These are phyloP conservation scores for Parotia lawesii DNA, from an alignment of 2,113 vertebrate genomes.

Conservation along the genomic window DNA sequence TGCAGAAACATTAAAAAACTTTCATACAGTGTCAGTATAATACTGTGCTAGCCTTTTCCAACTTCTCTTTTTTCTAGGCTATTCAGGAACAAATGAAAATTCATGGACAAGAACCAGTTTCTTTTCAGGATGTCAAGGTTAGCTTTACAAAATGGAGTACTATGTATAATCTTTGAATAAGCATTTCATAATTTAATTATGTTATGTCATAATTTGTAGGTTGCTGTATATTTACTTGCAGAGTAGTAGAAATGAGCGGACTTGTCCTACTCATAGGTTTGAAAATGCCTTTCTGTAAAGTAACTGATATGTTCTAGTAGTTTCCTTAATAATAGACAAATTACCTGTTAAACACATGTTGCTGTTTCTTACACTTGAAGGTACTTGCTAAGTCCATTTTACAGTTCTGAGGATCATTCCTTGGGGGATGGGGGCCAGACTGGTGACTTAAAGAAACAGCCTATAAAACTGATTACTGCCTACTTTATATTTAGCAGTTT, in stretches of 20 bases:
- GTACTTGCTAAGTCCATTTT: neutral
- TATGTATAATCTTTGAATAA: neutral
- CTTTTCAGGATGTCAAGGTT: conserved; percentile 98
- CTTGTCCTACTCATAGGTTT: neutral
- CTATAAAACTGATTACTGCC: neutral
- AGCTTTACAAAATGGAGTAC: neutral
- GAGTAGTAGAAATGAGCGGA: neutral
- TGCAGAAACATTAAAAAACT: neutral
- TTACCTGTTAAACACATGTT: neutral
- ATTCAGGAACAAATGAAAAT: conserved; percentile 99
- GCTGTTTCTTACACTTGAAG: neutral
- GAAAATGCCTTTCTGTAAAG: neutral
- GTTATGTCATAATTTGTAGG: neutral
- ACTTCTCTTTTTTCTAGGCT: conserved; percentile 74
- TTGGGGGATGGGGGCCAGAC: accelerated
- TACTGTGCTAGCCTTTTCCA: neutral
- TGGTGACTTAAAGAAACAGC: neutral
- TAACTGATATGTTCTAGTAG: neutral
- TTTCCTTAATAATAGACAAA: neutral
- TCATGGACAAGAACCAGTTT: conserved; percentile 92
- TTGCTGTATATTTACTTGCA: neutral
- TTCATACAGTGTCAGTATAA: neutral
- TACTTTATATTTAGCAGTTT: neutral
- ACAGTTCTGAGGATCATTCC: neutral
- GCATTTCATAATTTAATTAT: neutral